Evolutionary conservation across 2,113 vertebrate genomes (phyloP).

Genomic region (Nycticebus coucang): DNA sequence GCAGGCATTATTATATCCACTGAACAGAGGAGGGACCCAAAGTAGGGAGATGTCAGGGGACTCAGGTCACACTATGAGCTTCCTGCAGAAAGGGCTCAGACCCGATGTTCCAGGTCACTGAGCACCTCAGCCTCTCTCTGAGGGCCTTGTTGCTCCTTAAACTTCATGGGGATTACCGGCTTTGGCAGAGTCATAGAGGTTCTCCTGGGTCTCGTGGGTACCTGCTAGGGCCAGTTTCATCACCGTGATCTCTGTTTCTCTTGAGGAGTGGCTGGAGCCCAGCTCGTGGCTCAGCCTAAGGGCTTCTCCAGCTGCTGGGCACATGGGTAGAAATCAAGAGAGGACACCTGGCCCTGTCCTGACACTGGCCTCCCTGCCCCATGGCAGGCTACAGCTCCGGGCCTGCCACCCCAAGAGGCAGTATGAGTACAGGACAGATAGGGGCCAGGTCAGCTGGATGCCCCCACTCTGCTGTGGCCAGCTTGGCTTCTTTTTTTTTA

Average conservation of each 20-base stretch:
- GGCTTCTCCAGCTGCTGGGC: conserved; percentile 51
- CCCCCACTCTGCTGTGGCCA: not conserved
- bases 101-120: not conserved
- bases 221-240: not conserved
- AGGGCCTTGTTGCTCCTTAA: not conserved
- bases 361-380: not conserved
- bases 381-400: not conserved
- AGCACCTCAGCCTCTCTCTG: not conserved
- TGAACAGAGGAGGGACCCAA: not conserved
- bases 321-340: not conserved
- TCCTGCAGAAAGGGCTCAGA: not conserved
- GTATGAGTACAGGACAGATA: not conserved
- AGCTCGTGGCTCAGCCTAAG: conserved; percentile 40
- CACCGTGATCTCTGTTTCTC: not conserved
- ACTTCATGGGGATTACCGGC: not conserved
- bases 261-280: not conserved
- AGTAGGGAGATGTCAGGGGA: not conserved
- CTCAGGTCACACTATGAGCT: not conserved
- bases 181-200: not conserved
- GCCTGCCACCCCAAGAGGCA: not conserved
- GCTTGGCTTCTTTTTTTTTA: not conserved
- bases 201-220: not conserved
- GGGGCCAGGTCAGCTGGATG: not conserved
- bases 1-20: not conserved
- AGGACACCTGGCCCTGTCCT: not conserved